Conservation (phyloP, 53 echinoderm and acorn worm genomes). For the Patiria pectinifera region DNA sequence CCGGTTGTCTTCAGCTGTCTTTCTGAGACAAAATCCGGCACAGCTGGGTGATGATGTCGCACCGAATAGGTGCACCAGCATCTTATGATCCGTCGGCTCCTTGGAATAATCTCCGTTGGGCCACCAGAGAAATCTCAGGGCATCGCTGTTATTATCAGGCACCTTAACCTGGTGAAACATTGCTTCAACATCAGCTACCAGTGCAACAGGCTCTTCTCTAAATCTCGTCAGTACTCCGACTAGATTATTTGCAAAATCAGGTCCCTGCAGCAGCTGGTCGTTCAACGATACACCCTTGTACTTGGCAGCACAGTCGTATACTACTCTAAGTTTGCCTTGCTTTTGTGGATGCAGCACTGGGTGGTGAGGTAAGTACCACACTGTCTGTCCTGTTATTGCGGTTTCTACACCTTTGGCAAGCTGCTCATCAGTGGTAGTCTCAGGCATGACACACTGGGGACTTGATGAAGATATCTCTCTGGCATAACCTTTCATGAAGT, state of each 20-base stretch:
- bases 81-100: conserved; percentile 10
- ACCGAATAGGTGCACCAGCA: conserved; percentile 49
- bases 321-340: conserved; percentile 24
- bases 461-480: background rate
- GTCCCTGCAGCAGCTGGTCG: conserved; percentile 71
- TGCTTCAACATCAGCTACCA: conserved; percentile 46
- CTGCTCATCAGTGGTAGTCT: background rate
- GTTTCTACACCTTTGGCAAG: background rate
- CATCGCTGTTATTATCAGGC: conserved; percentile 26
- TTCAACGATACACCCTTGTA: background rate
- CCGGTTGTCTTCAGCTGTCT: background rate
- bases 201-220: conserved; percentile 56
- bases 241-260: conserved; percentile 65
- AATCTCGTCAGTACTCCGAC: conserved; percentile 70
- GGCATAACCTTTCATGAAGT: conserved; percentile 64
- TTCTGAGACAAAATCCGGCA: conserved; percentile 31
- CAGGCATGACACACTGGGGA: background rate
- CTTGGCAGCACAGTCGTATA: background rate
- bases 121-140: conserved; percentile 54
- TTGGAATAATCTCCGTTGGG: background rate
- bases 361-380: conserved; percentile 77
- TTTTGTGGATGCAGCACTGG: conserved; percentile 65
- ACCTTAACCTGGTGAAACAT: conserved; percentile 66
- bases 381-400: background rate
- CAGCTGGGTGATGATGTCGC: conserved; percentile 57